phyloP scores from a whole-genome alignment of 2,113 vertebrate species.

The Odontesthes bonariensis region DNA sequence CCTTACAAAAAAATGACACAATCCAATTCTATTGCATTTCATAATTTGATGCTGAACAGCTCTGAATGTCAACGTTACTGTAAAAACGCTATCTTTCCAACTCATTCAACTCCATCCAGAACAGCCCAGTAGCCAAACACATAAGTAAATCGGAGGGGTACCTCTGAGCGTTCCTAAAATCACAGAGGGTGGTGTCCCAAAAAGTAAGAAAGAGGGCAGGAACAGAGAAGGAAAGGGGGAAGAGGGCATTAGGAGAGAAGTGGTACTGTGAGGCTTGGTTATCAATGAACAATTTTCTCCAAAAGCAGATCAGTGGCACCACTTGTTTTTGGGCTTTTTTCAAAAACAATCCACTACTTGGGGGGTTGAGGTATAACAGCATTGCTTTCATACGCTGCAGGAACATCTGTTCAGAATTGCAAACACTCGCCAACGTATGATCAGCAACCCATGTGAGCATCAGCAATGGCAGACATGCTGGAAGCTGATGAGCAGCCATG shows the following conservation, averaged over 20 bases:
- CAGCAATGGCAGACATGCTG: conserved; percentile 52
- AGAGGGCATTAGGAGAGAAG: conserved; percentile 43
- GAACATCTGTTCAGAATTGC: conserved; percentile 62
- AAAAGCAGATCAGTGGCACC: conserved; percentile 45
- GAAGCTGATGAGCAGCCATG: conserved; percentile 52
- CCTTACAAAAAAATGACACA: conserved; percentile 61
- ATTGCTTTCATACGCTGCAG: conserved; percentile 52
- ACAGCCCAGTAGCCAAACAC: conserved; percentile 52
- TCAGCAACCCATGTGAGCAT: conserved; percentile 50
- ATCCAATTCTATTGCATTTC: conserved; percentile 45
- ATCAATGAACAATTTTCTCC: conserved; percentile 44
- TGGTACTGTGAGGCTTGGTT: conserved; percentile 53
- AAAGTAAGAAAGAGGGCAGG: conserved; percentile 50
- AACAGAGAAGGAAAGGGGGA: conserved; percentile 33
- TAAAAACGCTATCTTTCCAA: conserved; percentile 40
- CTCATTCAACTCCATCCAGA: conserved; percentile 41
- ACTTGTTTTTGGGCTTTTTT: conserved; percentile 46
- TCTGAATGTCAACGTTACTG: conserved; percentile 34
- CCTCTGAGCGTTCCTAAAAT: conserved; percentile 73
- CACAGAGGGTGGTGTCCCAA: conserved; percentile 68
- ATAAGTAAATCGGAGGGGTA: conserved; percentile 53
- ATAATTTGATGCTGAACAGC: conserved; percentile 23
- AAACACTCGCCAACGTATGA: conserved; percentile 44
- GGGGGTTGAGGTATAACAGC: conserved; percentile 30
- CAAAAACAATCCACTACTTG: conserved; percentile 40